Evolutionary conservation across 1,140 invertebrate genomes (phyloP).

Genomic region (Atta texana): DNA sequence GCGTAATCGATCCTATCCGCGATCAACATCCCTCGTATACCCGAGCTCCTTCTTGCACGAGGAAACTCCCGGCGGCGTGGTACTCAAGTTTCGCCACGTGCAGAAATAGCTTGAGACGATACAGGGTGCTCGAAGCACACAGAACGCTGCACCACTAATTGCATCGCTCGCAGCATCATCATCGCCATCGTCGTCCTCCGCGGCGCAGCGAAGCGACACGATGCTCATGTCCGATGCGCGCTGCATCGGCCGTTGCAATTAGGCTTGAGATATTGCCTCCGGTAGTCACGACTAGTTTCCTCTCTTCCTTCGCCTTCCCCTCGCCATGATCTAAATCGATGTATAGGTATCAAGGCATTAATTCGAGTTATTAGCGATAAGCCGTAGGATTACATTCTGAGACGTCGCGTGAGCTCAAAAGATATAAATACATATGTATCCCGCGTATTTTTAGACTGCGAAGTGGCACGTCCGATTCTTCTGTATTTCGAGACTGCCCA

Average conservation of each 20-base stretch:
- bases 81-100: constrained; percentile 8
- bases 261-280: constrained; percentile 68
- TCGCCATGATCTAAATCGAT: constrained; percentile 18
- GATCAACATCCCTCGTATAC: neutral
- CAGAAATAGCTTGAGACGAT: constrained; percentile 57
- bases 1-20: constrained; percentile 21
- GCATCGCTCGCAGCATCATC: constrained; percentile 65
- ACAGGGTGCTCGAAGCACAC: constrained; percentile 15
- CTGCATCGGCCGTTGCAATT: constrained; percentile 64
- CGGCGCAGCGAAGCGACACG: constrained; percentile 3
- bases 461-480: neutral
- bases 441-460: neutral
- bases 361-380: constrained; percentile 57
- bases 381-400: constrained; percentile 2
- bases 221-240: constrained; percentile 1
- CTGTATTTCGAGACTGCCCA: neutral
- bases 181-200: constrained; percentile 37
- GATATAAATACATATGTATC: neutral
- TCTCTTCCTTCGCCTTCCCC: neutral
- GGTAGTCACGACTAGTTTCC: constrained; percentile 32
- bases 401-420: neutral
- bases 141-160: constrained; percentile 53
- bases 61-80: neutral
- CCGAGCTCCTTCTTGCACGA: neutral
- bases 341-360: constrained; percentile 65